These are phyloP conservation scores for Aphelenchoides besseyi DNA, from an alignment of 1,140 invertebrate genomes.

Conservation along the genomic window DNA sequence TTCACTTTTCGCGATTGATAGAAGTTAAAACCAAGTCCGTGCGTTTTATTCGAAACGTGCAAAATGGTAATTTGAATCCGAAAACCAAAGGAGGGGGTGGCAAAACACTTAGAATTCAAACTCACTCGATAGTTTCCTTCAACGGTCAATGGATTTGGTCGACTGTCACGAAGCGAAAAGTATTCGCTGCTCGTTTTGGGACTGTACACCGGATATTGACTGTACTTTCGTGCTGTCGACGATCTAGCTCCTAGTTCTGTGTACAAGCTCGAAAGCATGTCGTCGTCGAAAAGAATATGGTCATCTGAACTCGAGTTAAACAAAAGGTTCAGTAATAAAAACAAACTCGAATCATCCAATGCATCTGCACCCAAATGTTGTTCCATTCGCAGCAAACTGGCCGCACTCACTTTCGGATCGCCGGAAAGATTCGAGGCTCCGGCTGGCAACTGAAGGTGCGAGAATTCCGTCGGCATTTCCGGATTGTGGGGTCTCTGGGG, in stretches of 20 bases:
- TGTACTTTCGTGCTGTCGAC: background rate
- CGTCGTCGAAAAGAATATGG: constrained; percentile 36
- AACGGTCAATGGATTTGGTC: constrained; percentile 22
- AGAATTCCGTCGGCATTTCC: constrained; percentile 10
- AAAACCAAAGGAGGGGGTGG: background rate
- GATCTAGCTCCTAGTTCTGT: background rate
- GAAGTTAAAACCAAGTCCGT: too few relatives aligned
- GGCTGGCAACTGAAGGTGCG: background rate
- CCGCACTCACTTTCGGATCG: constrained; percentile 33
- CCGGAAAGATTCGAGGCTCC: constrained; percentile 15
- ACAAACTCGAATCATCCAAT: constrained; percentile 44
- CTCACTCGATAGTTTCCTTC: constrained; percentile 19
- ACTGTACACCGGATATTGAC: constrained; percentile 44
- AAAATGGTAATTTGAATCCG: background rate
- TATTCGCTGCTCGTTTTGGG: constrained; percentile 46
- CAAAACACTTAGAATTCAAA: background rate
- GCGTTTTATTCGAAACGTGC: too few relatives aligned
- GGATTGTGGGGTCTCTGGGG: background rate
- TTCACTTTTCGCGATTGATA: too few relatives aligned
- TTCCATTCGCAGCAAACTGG: constrained; percentile 38
- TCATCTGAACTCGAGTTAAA: constrained; percentile 30
- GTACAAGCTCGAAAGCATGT: constrained; percentile 30
- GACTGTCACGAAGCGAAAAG: constrained; percentile 16
- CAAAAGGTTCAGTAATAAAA: background rate
- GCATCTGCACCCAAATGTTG: constrained; percentile 45